A percentile compares a stretch with the other conserved stretches of the same genome.
Conservation (phyloP, 2,113 vertebrate species). For the Morone chrysops region DNA sequence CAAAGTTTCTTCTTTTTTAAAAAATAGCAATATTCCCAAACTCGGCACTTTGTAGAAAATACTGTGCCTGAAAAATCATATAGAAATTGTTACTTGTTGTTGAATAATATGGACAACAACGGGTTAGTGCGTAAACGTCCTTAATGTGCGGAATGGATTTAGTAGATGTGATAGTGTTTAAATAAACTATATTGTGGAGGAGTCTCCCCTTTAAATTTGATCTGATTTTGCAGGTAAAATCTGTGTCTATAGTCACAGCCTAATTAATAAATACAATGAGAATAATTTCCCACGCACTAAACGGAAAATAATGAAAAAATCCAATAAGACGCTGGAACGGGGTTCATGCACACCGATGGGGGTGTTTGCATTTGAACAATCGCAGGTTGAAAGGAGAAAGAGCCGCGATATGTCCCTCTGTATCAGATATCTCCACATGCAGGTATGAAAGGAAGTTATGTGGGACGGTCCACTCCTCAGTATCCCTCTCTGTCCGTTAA, state of each 20-base stretch:
- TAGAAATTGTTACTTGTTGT: not conserved
- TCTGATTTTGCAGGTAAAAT: not conserved
- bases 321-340: slow-evolving; percentile 38
- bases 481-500: slow-evolving; percentile 34
- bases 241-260: too few species aligned
- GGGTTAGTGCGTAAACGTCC: not conserved
- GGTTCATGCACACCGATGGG: slow-evolving; percentile 51
- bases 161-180: not conserved
- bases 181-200: not conserved
- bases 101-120: not conserved
- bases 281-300: not conserved
- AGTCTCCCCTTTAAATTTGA: not conserved
- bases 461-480: slow-evolving; percentile 61
- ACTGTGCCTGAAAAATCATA: not conserved
- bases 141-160: not conserved
- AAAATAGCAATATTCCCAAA: not conserved
- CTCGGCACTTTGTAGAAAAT: not conserved
- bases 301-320: not conserved
- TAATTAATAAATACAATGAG: not conserved
- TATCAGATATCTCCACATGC: slow-evolving; percentile 76
- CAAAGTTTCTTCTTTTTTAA: not conserved
- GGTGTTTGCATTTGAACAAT: slow-evolving; percentile 75
- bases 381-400: slow-evolving; percentile 46
- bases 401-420: slow-evolving; percentile 53
- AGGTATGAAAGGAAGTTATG: slow-evolving; percentile 64